phyloP scores from a whole-genome alignment of 37 sponge, comb jelly and placozoan genomes.

The Spongilla lacustris region DNA sequence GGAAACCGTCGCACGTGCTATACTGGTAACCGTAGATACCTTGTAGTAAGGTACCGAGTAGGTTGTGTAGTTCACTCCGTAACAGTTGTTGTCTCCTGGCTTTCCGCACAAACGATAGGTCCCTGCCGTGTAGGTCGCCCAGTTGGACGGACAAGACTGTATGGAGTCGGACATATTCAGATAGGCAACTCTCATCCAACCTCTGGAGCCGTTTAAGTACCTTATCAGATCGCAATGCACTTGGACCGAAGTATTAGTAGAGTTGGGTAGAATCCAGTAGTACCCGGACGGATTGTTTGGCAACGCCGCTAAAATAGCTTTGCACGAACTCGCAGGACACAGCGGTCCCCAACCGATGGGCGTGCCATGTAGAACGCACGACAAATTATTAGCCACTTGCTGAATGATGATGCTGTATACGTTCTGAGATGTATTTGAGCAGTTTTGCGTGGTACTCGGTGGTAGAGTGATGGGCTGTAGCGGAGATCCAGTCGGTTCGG shows the following conservation, averaged over 20 bases:
- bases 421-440: too few relatives aligned
- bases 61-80: neutral
- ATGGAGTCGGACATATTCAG: neutral
- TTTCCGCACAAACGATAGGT: neutral
- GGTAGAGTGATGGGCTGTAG: too few relatives aligned
- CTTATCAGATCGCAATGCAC: neutral
- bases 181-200: neutral
- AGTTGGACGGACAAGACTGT: neutral
- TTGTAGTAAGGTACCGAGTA: neutral
- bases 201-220: neutral
- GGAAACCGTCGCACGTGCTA: neutral
- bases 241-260: neutral
- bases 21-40: neutral
- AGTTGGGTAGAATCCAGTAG: neutral
- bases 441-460: too few relatives aligned
- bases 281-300: neutral
- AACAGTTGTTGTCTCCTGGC: neutral
- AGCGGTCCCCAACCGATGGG: neutral
- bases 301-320: neutral
- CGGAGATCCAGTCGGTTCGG: too few relatives aligned
- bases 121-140: neutral
- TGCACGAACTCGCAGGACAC: neutral
- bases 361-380: too few relatives aligned
- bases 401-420: too few relatives aligned
- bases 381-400: too few relatives aligned